Evolutionary conservation across 1,140 invertebrate genomes (phyloP).

Genomic region (Gerris buenoi): DNA sequence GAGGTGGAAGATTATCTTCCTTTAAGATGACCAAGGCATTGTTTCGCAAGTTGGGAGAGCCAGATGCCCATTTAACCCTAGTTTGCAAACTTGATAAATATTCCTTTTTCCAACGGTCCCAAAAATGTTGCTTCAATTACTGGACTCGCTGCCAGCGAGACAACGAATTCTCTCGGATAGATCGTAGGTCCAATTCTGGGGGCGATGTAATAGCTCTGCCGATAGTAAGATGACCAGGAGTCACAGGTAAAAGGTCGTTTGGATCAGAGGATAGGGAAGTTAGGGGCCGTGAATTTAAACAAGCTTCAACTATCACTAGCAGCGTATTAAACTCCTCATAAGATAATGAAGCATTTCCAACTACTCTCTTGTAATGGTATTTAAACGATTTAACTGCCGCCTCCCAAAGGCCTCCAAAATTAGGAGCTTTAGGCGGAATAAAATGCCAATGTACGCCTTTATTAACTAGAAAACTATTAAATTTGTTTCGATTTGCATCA

Average conservation of each 20-base stretch:
- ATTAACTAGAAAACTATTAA: too few relatives aligned
- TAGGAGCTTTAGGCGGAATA: constrained; percentile 19
- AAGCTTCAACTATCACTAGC: constrained; percentile 25
- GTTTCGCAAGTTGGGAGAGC: not conserved
- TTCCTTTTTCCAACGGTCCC: not conserved
- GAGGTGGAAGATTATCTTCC: not conserved
- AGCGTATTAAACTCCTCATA: constrained; percentile 26
- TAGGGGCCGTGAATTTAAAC: constrained; percentile 28
- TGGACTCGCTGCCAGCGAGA: not conserved
- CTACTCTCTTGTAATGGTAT: constrained; percentile 2
- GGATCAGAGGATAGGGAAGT: constrained; percentile 19
- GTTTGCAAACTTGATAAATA: not conserved
- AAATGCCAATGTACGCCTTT: constrained; percentile 23
- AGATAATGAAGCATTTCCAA: constrained; percentile 22
- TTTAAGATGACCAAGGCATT: not conserved
- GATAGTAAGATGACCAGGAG: constrained; percentile 27
- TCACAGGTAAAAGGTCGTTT: constrained; percentile 21
- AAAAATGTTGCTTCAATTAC: not conserved
- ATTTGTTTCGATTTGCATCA: too few relatives aligned
- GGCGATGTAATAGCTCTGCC: constrained; percentile 2
- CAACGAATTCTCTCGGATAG: not conserved
- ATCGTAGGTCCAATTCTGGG: not conserved
- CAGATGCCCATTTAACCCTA: not conserved
- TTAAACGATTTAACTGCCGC: constrained; percentile 18
- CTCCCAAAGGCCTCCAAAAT: constrained; percentile 25